Evolutionary conservation across 37 sponge, comb jelly and placozoan genomes (phyloP), one percentile per base, ranked within the genome.

Genomic region (Cliona cf. orientalis): DNA sequence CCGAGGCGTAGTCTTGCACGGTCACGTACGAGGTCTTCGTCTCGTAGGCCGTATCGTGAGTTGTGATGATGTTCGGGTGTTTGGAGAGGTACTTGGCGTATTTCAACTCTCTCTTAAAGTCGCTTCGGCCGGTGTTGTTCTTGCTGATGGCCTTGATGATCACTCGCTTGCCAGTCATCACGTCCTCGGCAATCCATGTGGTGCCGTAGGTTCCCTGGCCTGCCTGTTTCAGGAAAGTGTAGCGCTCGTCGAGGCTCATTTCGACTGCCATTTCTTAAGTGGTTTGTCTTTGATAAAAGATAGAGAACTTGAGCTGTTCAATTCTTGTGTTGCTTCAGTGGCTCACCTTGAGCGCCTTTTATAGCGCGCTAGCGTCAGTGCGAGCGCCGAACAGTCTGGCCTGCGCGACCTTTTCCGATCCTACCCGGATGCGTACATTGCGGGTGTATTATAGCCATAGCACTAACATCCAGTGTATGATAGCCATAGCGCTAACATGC

Each of bases 161-260:
- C 25, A 95, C 93, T 31, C 62, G 78, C 59, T 65, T 72, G 0
- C 91, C 87, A 31, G 79, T 82, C 41, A 42, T 44, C 31, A 80
- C 80, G 58, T 92, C 92, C 42, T 80, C 81, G 31, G 96, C 96
- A 26, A 92, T 86, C 96, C 96, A 95, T 0, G 96, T 85, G 14
- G 96, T 92, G 7, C 96, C 93, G 75, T 92, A 95, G 22, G 96
- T 95, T 3, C 96, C 96, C 45, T 91, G 80, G 28, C 96, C 96
- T 12, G 93, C 90, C 60, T 86, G 94, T 32, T 79, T 76, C 40
- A 92, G 56, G 69, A 95, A 92, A 32, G 75, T 79, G 78, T 77
- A 95, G 28, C 90, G 71, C 40, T 86, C 83, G 56, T 91, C 96
- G 55, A 95, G 75, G 65, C 89, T 86, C n/a, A 86, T 21, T 3